A percentile compares a stretch with the other conserved stretches of the same genome.
phyloP scores from a whole-genome alignment of 1,140 invertebrate species.

The Nylanderia fulva region DNA sequence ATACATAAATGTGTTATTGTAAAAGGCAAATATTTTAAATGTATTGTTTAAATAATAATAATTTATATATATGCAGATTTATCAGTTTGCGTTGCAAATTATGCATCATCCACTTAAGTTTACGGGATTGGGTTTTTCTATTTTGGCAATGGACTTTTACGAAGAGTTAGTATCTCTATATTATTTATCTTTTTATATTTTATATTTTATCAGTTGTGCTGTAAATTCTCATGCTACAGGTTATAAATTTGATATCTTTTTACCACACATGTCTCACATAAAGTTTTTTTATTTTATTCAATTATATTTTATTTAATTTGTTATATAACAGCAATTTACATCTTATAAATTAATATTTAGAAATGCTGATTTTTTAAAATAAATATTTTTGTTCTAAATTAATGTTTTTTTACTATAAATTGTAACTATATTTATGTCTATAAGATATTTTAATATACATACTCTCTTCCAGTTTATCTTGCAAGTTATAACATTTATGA shows the following conservation, averaged over 20 bases:
- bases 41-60: background rate
- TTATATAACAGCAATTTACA: too few relatives aligned
- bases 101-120: constrained; percentile 11
- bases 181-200: background rate
- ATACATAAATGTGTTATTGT: too few relatives aligned
- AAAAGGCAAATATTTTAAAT: background rate
- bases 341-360: background rate
- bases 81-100: constrained; percentile 24
- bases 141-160: background rate
- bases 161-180: constrained; percentile 9
- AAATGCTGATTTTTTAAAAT: too few relatives aligned
- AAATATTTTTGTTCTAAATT: background rate
- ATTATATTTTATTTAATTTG: too few relatives aligned
- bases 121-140: constrained; percentile 29
- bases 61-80: background rate
- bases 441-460: background rate
- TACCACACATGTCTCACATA: background rate
- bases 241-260: background rate
- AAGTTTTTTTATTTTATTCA: background rate
- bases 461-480: background rate
- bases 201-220: too few relatives aligned
- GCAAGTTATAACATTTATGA: background rate
- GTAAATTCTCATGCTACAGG: background rate
- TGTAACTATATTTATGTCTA: background rate
- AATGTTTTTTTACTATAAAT: background rate